Percentiles rank a stretch among this genome's conserved stretches.
phyloP scores from a whole-genome alignment of 2,797 vertebrate species.

The Semotilus atromaculatus region DNA sequence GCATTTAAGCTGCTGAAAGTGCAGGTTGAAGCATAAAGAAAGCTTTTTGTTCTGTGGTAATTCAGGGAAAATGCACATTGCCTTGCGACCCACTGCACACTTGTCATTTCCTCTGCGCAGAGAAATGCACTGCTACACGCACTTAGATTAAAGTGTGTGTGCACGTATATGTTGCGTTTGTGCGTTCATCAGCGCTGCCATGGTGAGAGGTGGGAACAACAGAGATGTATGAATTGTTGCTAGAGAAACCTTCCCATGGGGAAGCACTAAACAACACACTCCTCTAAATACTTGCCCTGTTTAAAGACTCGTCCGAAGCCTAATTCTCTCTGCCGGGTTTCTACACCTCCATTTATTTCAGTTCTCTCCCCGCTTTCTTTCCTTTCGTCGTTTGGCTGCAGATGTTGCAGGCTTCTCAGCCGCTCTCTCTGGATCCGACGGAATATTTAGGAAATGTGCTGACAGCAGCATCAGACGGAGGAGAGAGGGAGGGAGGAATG shows the following conservation, averaged over 20 bases:
- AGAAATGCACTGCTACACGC: constrained; percentile 33
- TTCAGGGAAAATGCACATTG: constrained; percentile 39
- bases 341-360: not conserved
- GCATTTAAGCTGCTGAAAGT: constrained; percentile 6
- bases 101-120: constrained; percentile 53
- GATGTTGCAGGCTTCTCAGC: not conserved
- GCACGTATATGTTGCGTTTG: not conserved
- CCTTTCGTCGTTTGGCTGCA: constrained; percentile 56
- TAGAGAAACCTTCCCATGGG: constrained; percentile 48
- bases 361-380: constrained; percentile 56
- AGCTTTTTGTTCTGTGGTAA: constrained; percentile 41
- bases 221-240: constrained; percentile 45
- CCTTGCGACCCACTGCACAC: constrained; percentile 44
- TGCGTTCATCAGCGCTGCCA: constrained; percentile 53
- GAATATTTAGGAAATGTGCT: constrained; percentile 47
- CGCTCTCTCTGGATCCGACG: constrained; percentile 8
- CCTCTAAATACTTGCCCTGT: constrained; percentile 20
- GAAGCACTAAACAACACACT: constrained; percentile 24
- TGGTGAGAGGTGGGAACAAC: constrained; percentile 47
- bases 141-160: constrained; percentile 17
- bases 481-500: constrained; percentile 54
- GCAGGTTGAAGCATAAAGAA: constrained; percentile 32
- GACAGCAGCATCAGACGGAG: constrained; percentile 49
- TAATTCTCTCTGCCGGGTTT: constrained; percentile 35
- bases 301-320: constrained; percentile 30